phyloP scores from a whole-genome alignment of 2,888 invertebrate species.

The Cheilosia soror region DNA sequence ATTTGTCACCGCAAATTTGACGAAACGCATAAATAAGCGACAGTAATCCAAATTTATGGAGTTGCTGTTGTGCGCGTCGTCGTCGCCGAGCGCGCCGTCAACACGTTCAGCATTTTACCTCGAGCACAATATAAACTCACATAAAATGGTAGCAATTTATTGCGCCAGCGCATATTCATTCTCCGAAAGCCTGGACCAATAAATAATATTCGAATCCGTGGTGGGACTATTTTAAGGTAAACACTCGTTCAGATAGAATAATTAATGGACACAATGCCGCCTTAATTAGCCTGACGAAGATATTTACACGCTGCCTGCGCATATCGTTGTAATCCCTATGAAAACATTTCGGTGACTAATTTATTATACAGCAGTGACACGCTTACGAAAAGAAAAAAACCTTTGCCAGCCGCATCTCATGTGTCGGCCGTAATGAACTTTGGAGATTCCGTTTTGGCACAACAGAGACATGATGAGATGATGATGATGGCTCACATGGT shows the following conservation, averaged over 20 bases:
- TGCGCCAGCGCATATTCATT: slow-evolving; percentile 17
- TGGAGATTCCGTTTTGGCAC: slow-evolving; percentile 7
- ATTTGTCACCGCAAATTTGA: slow-evolving; percentile 65
- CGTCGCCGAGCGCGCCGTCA: background rate
- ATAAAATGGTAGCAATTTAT: slow-evolving; percentile 45
- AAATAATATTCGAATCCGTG: slow-evolving; percentile 71
- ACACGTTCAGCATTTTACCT: slow-evolving; percentile 16
- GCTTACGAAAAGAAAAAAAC: slow-evolving; percentile 14
- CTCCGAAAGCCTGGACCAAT: slow-evolving; percentile 40
- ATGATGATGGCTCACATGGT: slow-evolving; percentile 23
- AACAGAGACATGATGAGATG: background rate
- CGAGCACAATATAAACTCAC: background rate
- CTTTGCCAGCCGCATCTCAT: background rate
- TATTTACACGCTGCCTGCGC: slow-evolving; percentile 57
- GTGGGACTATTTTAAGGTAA: slow-evolving; percentile 59
- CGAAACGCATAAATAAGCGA: slow-evolving; percentile 63
- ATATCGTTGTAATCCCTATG: slow-evolving; percentile 53
- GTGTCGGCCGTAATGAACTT: slow-evolving; percentile 41
- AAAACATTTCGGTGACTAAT: slow-evolving; percentile 66
- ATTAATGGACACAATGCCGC: slow-evolving; percentile 65
- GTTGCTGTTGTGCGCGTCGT: background rate
- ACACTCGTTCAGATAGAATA: slow-evolving; percentile 48
- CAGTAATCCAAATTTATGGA: slow-evolving; percentile 69
- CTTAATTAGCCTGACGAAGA: slow-evolving; percentile 61
- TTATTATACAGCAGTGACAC: slow-evolving; percentile 48